These are phyloP conservation scores for Hirundichthys speculiger DNA, from an alignment of 2,113 vertebrate genomes.

Conservation along the genomic window DNA sequence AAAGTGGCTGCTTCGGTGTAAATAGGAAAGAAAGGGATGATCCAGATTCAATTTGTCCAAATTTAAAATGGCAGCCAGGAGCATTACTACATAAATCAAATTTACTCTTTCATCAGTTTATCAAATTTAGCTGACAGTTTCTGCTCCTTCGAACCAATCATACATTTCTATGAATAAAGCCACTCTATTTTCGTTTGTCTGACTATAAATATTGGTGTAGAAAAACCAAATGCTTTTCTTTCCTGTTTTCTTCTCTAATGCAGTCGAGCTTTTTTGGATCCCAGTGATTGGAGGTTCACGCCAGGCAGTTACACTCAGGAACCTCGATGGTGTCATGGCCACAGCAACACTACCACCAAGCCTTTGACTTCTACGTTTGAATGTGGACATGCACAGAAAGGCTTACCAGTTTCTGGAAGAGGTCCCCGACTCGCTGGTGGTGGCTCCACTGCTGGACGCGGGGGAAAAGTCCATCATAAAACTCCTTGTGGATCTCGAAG, in stretches of 20 bases:
- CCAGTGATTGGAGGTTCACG: constrained; percentile 15
- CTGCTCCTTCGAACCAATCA: background rate
- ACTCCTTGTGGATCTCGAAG: constrained; percentile 97
- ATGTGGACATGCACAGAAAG: background rate
- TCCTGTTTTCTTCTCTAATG: background rate
- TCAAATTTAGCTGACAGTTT: constrained; percentile 16
- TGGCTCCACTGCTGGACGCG: constrained; percentile 96
- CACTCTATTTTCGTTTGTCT: constrained; percentile 1
- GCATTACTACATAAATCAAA: constrained; percentile 30
- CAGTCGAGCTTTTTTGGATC: constrained; percentile 11
- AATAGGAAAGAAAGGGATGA: constrained; percentile 11
- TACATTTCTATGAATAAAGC: constrained; percentile 25
- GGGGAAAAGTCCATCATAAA: constrained; percentile 93
- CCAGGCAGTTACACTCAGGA: constrained; percentile 14
- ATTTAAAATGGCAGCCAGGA: constrained; percentile 31
- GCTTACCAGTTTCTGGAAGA: constrained; percentile 97
- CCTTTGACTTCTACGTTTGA: background rate
- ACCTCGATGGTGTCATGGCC: constrained; percentile 1
- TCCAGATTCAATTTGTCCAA: constrained; percentile 32
- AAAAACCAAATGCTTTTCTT: constrained; percentile 11
- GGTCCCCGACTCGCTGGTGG: constrained; percentile 95
- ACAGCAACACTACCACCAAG: background rate
- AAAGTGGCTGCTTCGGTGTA: constrained; percentile 9
- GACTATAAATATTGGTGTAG: constrained; percentile 6
- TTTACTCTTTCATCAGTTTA: constrained; percentile 17